Evolutionary conservation across 2,888 invertebrate genomes (phyloP).

Genomic region (Rhamnusium bicolor): DNA sequence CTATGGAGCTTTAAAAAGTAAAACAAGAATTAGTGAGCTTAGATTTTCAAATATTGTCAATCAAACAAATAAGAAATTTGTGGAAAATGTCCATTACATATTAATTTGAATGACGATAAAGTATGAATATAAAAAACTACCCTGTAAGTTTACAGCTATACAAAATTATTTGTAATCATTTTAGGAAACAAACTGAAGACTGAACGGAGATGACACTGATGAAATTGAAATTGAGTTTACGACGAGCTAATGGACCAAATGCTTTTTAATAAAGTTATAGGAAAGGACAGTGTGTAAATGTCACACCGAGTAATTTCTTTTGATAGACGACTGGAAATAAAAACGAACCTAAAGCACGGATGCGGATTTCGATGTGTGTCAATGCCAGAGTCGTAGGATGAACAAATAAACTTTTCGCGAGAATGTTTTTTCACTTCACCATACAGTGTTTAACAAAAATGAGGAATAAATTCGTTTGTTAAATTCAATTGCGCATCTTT

Average conservation of each 20-base stretch:
- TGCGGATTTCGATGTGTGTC: background rate
- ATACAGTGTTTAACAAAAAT: too few relatives aligned
- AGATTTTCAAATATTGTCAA: too few relatives aligned
- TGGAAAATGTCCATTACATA: too few relatives aligned
- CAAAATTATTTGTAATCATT: too few relatives aligned
- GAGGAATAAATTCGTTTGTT: too few relatives aligned
- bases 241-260: background rate
- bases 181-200: background rate
- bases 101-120: too few relatives aligned
- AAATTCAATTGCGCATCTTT: too few relatives aligned
- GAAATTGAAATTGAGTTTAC: background rate
- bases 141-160: too few relatives aligned
- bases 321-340: background rate
- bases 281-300: background rate
- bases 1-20: too few relatives aligned
- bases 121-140: too few relatives aligned
- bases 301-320: background rate
- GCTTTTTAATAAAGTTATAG: background rate
- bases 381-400: background rate
- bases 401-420: background rate
- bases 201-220: background rate
- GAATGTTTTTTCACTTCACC: background rate
- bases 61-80: too few relatives aligned
- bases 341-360: background rate
- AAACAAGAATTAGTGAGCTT: too few relatives aligned